These are phyloP conservation scores for Pantherophis vulpinus DNA, from an alignment of 2,797 vertebrate genomes.

Conservation along the genomic window DNA sequence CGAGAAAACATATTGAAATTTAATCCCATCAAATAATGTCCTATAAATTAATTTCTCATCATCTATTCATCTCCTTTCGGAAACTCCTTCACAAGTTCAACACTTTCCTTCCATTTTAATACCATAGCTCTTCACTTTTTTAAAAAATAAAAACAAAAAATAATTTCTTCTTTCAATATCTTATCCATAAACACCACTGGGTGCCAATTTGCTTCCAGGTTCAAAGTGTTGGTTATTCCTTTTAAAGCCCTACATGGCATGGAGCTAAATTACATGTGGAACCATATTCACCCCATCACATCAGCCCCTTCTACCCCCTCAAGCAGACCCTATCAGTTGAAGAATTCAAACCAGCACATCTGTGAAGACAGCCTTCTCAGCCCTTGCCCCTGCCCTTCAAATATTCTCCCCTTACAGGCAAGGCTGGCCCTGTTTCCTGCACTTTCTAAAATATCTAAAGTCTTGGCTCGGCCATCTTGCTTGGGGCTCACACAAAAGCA, in stretches of 20 bases:
- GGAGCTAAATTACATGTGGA: background rate
- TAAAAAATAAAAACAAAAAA: background rate
- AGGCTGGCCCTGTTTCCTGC: background rate
- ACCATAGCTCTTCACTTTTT: background rate
- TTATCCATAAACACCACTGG: background rate
- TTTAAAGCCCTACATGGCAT: background rate
- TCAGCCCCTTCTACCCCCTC: background rate
- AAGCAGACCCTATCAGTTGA: background rate
- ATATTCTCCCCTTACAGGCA: background rate
- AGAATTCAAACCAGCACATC: background rate
- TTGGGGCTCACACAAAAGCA: background rate
- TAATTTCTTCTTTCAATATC: background rate
- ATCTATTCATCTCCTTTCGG: background rate
- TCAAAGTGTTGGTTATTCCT: background rate
- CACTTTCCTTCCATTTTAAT: background rate
- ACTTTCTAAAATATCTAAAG: background rate
- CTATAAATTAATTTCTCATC: background rate
- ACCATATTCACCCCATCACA: background rate
- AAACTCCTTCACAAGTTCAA: background rate
- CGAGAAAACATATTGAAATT: background rate
- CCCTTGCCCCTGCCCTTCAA: background rate
- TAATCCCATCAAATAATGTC: background rate
- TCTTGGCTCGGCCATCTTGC: background rate
- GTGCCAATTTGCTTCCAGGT: background rate
- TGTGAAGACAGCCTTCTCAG: background rate